These are phyloP conservation scores for Tragelaphus eurycerus DNA, from an alignment of 2,797 vertebrate species.

Conservation along the genomic window DNA sequence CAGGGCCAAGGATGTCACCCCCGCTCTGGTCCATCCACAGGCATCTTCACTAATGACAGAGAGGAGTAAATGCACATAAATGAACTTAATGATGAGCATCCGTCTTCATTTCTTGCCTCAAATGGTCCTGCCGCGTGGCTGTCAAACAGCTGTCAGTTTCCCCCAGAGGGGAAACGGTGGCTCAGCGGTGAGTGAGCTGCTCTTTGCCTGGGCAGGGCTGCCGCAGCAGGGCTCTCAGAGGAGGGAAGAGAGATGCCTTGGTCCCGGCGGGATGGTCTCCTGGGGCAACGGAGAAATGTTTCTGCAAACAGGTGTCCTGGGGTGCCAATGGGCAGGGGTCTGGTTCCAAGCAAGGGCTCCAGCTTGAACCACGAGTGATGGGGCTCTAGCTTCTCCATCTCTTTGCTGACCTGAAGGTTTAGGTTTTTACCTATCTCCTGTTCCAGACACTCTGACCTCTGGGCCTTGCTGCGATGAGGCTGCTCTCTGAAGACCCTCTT, in stretches of 20 bases:
- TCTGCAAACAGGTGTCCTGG: background rate
- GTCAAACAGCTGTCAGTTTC: background rate
- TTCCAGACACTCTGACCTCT: background rate
- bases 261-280: background rate
- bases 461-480: background rate
- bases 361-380: too few species aligned
- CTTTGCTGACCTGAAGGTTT: background rate
- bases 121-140: background rate
- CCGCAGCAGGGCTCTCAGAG: background rate
- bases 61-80: background rate
- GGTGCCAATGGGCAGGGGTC: background rate
- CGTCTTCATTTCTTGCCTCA: conserved; percentile 3
- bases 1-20: background rate
- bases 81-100: background rate
- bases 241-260: background rate
- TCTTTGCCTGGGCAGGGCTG: background rate
- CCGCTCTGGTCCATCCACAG: background rate
- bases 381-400: background rate
- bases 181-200: background rate
- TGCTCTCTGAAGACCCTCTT: background rate
- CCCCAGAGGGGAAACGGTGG: background rate
- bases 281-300: background rate
- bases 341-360: background rate
- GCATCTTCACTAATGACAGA: background rate
- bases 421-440: background rate